Percentiles rank a stretch among this genome's conserved stretches.
phyloP scores from a whole-genome alignment of 2,888 invertebrate species.

The Phrixothrix hirtus region DNA sequence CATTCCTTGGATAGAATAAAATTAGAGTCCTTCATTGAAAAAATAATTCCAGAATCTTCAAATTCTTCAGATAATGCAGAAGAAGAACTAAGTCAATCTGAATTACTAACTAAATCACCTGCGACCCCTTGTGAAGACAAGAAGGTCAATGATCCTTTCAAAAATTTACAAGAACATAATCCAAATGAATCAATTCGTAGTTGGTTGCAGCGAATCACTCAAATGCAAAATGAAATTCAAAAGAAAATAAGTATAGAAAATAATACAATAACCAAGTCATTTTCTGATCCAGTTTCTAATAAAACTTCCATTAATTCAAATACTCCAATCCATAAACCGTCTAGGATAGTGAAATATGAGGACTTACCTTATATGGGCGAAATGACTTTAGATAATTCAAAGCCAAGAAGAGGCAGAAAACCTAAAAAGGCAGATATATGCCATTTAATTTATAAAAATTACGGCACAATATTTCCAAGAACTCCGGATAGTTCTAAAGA shows the following conservation, averaged over 20 bases:
- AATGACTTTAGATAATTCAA: slow-evolving; percentile 85
- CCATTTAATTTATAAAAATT: slow-evolving; percentile 88
- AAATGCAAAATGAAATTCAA: slow-evolving; percentile 66
- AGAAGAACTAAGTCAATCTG: slow-evolving; percentile 27
- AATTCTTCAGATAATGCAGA: slow-evolving; percentile 44
- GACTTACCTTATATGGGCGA: slow-evolving; percentile 92
- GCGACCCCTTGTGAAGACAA: slow-evolving; percentile 4
- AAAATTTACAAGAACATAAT: slow-evolving; percentile 52
- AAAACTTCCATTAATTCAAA: slow-evolving; percentile 45
- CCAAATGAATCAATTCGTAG: slow-evolving; percentile 71
- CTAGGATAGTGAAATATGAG: slow-evolving; percentile 70
- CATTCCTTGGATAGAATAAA: slow-evolving; percentile 43
- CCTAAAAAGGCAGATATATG: slow-evolving; percentile 93
- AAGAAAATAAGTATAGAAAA: slow-evolving; percentile 45
- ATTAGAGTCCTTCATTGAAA: slow-evolving; percentile 51
- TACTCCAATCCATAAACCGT: slow-evolving; percentile 52
- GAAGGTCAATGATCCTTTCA: slow-evolving; percentile 40
- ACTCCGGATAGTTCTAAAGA: slow-evolving; percentile 63
- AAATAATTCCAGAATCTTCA: slow-evolving; percentile 50
- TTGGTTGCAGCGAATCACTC: slow-evolving; percentile 76
- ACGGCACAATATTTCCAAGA: slow-evolving; percentile 82
- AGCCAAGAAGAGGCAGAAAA: slow-evolving; percentile 83
- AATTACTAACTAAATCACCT: slow-evolving; percentile 6
- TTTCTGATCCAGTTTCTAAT: slow-evolving; percentile 27
- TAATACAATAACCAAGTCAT: slow-evolving; percentile 12